A percentile compares a stretch with the other conserved stretches of the same genome.
phyloP scores from a whole-genome alignment of 2,797 vertebrate species.

The Leucoraja ocellata region DNA sequence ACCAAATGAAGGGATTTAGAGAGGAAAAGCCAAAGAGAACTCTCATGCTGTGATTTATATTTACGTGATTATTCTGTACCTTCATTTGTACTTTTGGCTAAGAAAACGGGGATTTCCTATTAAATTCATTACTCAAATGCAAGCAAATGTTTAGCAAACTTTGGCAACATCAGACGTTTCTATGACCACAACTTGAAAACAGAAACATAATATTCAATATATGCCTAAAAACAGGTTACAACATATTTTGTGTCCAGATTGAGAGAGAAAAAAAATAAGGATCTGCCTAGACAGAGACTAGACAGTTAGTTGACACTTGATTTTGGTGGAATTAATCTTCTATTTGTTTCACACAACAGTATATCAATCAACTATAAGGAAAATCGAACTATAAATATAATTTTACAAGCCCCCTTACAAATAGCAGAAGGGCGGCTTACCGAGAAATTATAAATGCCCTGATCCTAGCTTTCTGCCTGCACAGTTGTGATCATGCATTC shows the following conservation, averaged over 20 bases:
- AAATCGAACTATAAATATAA: too few species aligned
- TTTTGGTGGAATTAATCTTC: background rate
- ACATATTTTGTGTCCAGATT: background rate
- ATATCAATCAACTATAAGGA: background rate
- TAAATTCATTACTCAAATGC: background rate
- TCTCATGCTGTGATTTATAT: background rate
- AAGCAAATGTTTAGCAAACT: background rate
- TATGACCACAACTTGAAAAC: background rate
- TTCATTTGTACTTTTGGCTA: background rate
- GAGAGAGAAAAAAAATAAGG: background rate
- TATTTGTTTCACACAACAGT: background rate
- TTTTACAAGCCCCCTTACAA: background rate
- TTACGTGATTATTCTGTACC: background rate
- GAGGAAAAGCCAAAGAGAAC: background rate
- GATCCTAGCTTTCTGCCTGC: background rate
- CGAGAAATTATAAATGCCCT: background rate
- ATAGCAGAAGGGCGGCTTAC: background rate
- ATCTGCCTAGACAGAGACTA: background rate
- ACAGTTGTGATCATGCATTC: background rate
- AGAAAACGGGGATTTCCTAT: background rate
- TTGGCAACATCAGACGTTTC: background rate
- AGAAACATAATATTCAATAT: background rate
- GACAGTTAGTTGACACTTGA: background rate
- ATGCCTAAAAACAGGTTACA: background rate
- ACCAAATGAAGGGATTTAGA: background rate